Evolutionary conservation across 2,888 invertebrate species (phyloP).

Genomic region (Caenorhabditis sp.): DNA sequence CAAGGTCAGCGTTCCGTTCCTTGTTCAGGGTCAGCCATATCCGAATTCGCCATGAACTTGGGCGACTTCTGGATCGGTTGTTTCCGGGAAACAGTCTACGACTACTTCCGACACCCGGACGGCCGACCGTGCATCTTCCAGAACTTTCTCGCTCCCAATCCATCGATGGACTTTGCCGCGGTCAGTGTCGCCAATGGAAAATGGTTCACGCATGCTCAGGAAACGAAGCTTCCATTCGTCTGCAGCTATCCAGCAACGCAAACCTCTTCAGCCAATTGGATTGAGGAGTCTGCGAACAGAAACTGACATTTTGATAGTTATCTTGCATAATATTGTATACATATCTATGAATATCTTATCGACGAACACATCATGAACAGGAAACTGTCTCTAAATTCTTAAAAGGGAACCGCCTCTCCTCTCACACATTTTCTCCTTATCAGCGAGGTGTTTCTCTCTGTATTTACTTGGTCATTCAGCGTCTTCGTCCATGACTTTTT

Average conservation of each 20-base stretch:
- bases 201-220: conserved; percentile 17
- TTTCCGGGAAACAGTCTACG: conserved; percentile 13
- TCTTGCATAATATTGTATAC: no score
- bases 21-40: conserved; percentile 12
- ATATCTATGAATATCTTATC: no score
- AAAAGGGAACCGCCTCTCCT: not conserved
- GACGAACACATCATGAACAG: no score
- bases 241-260: conserved; percentile 9
- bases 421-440: not conserved
- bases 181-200: conserved; percentile 2
- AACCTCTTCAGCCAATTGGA: not conserved
- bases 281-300: no score
- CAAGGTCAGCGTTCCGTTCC: not conserved
- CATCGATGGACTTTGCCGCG: conserved; percentile 24
- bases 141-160: conserved; percentile 11
- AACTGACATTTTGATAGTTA: no score
- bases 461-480: not conserved
- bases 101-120: conserved; percentile 13
- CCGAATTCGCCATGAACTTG: not conserved
- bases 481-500: not conserved
- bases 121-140: not conserved
- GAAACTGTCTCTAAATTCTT: no score
- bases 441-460: not conserved
- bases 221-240: conserved; percentile 23
- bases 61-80: conserved; percentile 33